Evolutionary conservation across 2,888 invertebrate species (phyloP).

Genomic region (Drosophila rubida): DNA sequence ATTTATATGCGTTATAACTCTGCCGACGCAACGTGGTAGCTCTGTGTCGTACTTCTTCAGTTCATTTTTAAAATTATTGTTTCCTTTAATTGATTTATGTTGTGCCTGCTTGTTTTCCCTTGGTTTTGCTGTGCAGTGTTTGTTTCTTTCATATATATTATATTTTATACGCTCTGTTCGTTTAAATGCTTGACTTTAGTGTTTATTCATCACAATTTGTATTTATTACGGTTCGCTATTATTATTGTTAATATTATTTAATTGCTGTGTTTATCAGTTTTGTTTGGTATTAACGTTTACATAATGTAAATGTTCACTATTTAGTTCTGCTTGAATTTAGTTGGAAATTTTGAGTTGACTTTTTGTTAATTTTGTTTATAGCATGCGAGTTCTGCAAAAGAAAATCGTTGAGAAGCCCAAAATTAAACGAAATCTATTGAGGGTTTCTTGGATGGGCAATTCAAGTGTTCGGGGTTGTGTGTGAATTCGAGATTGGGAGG

Average conservation of each 20-base stretch:
- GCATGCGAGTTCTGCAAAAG: constrained; percentile 80
- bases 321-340: constrained; percentile 55
- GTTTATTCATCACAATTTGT: constrained; percentile 67
- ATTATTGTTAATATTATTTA: constrained; percentile 49
- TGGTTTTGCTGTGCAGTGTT: constrained; percentile 51
- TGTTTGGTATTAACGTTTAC: constrained; percentile 43
- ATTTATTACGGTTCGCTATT: constrained; percentile 37
- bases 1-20: constrained; percentile 39
- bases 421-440: constrained; percentile 75
- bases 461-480: neutral
- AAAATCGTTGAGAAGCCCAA: constrained; percentile 75
- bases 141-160: constrained; percentile 32
- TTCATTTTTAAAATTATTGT: constrained; percentile 66
- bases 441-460: constrained; percentile 14
- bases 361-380: constrained; percentile 50
- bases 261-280: constrained; percentile 35
- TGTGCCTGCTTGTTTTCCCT: constrained; percentile 35
- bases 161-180: constrained; percentile 27
- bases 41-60: constrained; percentile 20
- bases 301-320: constrained; percentile 62
- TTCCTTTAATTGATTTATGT: constrained; percentile 75
- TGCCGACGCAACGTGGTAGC: constrained; percentile 24
- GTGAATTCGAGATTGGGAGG: neutral
- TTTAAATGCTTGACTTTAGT: constrained; percentile 50
- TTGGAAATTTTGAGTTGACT: constrained; percentile 62